Percentiles rank a stretch among this genome's conserved stretches.
These are phyloP conservation scores for Rachycentron canadum DNA, from an alignment of 2,797 vertebrate genomes.

Conservation along the genomic window DNA sequence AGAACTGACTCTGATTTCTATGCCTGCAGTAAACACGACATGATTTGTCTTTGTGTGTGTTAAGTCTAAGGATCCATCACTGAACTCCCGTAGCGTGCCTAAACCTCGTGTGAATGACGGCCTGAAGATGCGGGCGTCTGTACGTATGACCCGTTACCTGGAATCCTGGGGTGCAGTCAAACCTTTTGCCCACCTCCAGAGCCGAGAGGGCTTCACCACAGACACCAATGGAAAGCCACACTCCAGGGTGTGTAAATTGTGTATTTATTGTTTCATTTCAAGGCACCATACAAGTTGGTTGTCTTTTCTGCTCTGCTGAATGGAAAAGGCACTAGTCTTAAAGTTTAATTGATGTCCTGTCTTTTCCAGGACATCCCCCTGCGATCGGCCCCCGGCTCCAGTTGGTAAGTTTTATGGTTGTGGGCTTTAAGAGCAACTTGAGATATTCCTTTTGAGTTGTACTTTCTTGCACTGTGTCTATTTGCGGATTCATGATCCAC, in stretches of 20 bases:
- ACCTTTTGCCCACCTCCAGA: slow-evolving; percentile 96
- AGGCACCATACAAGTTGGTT: not conserved
- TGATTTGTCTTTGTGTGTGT: slow-evolving; percentile 23
- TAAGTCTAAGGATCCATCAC: slow-evolving; percentile 89
- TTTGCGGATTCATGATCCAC: not conserved
- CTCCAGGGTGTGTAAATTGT: slow-evolving; percentile 83
- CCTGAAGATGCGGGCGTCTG: slow-evolving; percentile 95
- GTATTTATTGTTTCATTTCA: not conserved
- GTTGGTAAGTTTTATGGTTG: too few species aligned
- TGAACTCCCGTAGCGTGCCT: slow-evolving; percentile 81
- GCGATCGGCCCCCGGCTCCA: slow-evolving; percentile 80
- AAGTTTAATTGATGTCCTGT: slow-evolving; percentile 9
- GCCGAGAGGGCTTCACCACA: slow-evolving; percentile 88
- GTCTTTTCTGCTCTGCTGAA: not conserved
- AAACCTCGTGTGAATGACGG: slow-evolving; percentile 90
- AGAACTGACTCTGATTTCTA: not conserved
- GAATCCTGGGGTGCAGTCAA: slow-evolving; percentile 98
- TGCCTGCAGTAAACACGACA: not conserved
- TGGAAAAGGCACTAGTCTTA: not conserved
- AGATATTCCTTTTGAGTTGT: slow-evolving; percentile 4
- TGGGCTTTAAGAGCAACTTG: too few species aligned
- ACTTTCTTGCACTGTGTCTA: not conserved
- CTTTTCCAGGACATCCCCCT: slow-evolving; percentile 90
- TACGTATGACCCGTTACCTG: slow-evolving; percentile 97
- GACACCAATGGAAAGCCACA: slow-evolving; percentile 87